Evolutionary conservation across 2,797 vertebrate species (phyloP).

Genomic region (Psittacula derbiana): DNA sequence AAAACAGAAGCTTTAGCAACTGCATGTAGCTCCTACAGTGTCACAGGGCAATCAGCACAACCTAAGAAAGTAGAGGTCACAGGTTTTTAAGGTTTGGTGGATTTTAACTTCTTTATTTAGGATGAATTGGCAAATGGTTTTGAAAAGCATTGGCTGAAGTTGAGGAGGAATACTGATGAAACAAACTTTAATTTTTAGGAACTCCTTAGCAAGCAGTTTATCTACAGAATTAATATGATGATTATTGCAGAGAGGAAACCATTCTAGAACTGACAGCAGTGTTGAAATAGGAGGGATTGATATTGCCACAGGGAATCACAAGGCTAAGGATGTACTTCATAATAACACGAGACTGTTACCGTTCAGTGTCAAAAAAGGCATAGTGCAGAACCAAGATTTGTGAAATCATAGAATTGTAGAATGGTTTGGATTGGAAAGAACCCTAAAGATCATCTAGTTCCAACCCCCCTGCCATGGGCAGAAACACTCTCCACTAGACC

Average conservation of each 20-base stretch:
- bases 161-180: neutral
- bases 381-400: neutral
- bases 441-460: neutral
- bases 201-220: neutral
- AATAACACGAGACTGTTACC: neutral
- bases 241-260: neutral
- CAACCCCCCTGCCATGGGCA: neutral
- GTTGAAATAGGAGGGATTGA: neutral
- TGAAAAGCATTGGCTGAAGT: neutral
- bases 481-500: neutral
- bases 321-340: neutral
- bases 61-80: neutral
- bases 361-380: neutral
- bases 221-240: neutral
- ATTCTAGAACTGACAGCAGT: neutral
- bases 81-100: neutral
- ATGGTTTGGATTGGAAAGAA: neutral
- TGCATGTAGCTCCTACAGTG: neutral
- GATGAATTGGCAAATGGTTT: neutral
- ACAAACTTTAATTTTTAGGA: neutral
- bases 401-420: neutral
- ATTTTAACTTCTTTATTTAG: neutral
- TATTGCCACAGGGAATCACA: neutral
- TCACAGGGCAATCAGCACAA: neutral
- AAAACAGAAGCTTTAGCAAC: neutral